These are phyloP conservation scores for Sussaba pulchella DNA, from an alignment of 2,888 invertebrate genomes.

Conservation along the genomic window DNA sequence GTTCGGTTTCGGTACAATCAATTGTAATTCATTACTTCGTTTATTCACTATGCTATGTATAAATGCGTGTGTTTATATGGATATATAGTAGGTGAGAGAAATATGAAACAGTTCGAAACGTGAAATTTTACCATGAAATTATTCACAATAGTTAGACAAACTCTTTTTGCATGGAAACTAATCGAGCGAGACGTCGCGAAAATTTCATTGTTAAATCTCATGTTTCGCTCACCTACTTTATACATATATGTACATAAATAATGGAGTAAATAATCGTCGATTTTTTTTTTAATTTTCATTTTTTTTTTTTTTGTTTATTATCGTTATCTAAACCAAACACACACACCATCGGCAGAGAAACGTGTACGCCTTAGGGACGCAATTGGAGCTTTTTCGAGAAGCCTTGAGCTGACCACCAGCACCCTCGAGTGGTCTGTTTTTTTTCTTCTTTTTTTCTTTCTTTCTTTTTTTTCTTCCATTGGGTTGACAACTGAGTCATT, in stretches of 20 bases:
- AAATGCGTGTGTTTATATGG: conserved; percentile 27
- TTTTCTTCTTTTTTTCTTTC: conserved; percentile 13
- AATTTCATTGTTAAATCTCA: neutral
- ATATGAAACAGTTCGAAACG: conserved; percentile 21
- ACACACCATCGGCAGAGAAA: conserved; percentile 74
- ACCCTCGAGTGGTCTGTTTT: conserved; percentile 36
- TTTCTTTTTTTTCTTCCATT: neutral
- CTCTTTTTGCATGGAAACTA: neutral
- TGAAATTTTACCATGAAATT: neutral
- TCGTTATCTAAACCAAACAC: conserved; percentile 71
- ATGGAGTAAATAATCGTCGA: conserved; percentile 49
- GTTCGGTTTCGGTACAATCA: conserved; percentile 57
- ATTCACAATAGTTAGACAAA: neutral
- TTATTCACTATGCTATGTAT: conserved; percentile 50
- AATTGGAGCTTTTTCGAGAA: conserved; percentile 75
- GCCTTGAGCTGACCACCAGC: conserved; percentile 73
- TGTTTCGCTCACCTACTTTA: conserved; percentile 23
- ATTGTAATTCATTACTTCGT: conserved; percentile 63
- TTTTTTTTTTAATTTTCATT: conserved; percentile 52
- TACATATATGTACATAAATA: conserved; percentile 49
- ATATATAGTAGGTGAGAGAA: conserved; percentile 24
- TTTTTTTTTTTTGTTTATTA: conserved; percentile 64
- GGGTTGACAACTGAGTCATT: no score
- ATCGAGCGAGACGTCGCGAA: neutral
- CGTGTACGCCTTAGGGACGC: conserved; percentile 74